Evolutionary conservation across 2,888 invertebrate species (phyloP), one percentile per base, ranked within the genome.

Genomic region (Eledone cirrhosa): DNA sequence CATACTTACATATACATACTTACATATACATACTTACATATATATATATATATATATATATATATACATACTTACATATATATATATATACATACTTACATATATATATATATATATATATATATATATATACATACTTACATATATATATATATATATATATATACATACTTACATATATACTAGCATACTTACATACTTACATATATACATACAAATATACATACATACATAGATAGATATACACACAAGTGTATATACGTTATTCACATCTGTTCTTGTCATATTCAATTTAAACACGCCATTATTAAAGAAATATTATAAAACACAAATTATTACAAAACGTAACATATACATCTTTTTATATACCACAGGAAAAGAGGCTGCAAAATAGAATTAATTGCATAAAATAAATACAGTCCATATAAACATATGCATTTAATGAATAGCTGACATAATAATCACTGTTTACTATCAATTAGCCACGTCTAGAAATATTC

Each of bases 81-180:
- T 53, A 16, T 19, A 53, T 53, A 53, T 53, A 53, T 53, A 53
- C 19, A 53, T 53, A 53, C 19, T 16, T 53, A 53, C 19, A 53
- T 53, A 53, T 53, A 53, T 53, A 53, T 53, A 53, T 53, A 16
- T 19, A 53, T 53, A 53, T 53, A 53, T 53, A 53, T 53, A 53
- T 53, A 53, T 53, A 53, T 53, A 53, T 53, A 16, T 19, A 53
- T 53, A 53, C 19, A 53, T 53, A 53, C 19, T 16, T 53, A 16
- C 53, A 53, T 53, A 53, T 53, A 53, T 53, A 53, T 53, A 53
- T 53, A 53, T 53, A 53, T 53, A 53, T 53, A 53, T 53, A 53
- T 53, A 53, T 53, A 16, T 19, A 53, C 19, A 53, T 53, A 53
- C 19, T 16, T 53, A 53, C 19, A 53, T 53, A 53, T 53, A 53